Evolutionary conservation across 30 jellyfish, hydroid and myxozoan species (phyloP).

Genomic region (Aurelia sp.): DNA sequence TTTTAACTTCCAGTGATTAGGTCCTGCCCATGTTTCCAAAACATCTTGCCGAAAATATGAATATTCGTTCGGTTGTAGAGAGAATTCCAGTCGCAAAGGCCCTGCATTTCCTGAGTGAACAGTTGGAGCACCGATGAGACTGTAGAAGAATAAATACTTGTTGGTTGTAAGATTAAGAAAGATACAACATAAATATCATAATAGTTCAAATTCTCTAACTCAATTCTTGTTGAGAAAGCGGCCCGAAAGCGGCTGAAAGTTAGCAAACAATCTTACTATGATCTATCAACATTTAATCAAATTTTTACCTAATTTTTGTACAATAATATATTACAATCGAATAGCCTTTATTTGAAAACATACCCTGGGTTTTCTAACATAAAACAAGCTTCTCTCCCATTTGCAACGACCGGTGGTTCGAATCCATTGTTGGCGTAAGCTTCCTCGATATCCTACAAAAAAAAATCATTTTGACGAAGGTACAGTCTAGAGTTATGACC

Average conservation of each 20-base stretch:
- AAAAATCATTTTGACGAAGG: neutral
- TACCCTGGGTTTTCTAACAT: neutral
- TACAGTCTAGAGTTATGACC: neutral
- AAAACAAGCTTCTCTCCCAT: constrained; percentile 12
- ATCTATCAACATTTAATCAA: too few species aligned
- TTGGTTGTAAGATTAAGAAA: neutral
- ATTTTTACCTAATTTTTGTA: too few species aligned
- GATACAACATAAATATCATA: too few species aligned
- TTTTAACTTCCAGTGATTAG: constrained; percentile 91
- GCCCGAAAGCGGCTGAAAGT: too few species aligned
- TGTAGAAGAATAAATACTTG: neutral
- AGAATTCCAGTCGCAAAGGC: constrained; percentile 71
- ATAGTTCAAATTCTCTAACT: too few species aligned
- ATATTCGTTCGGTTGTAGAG: constrained; percentile 89
- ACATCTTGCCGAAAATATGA: constrained; percentile 91
- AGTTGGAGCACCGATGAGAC: neutral
- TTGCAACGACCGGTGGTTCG: constrained; percentile 1
- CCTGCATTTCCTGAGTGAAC: constrained; percentile 48
- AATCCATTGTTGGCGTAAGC: neutral
- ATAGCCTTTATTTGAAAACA: too few species aligned
- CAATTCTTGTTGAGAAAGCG: too few species aligned
- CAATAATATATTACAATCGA: too few species aligned
- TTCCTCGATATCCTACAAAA: neutral
- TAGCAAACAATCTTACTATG: too few species aligned
- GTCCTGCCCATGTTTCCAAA: constrained; percentile 97